Percentiles rank a stretch among this genome's conserved stretches.
Evolutionary conservation across 92 coral and sea anemone genomes (phyloP).

Genomic region (Scolanthus callimorphus): DNA sequence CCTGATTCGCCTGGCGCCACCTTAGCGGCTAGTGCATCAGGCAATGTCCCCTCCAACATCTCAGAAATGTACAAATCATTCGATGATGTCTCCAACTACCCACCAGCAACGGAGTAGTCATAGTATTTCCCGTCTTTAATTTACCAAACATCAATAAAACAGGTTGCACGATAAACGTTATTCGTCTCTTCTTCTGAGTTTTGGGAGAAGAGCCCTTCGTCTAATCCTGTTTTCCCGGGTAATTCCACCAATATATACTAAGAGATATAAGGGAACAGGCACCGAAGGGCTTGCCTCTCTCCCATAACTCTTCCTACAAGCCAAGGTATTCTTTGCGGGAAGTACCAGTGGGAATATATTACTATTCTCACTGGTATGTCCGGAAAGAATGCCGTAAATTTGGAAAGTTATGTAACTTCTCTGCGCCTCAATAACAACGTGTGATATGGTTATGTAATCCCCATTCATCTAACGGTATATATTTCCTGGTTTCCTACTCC

Average conservation of each 20-base stretch:
- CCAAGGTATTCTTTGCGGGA: neutral
- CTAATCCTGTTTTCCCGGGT: too few relatives aligned
- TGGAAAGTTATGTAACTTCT: too few relatives aligned
- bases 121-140: too few relatives aligned
- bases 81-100: neutral
- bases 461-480: too few relatives aligned
- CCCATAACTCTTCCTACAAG: neutral
- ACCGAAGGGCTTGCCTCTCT: slow-evolving; percentile 2
- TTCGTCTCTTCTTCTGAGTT: neutral
- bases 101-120: neutral
- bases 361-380: too few relatives aligned
- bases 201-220: neutral
- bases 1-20: slow-evolving; percentile 24
- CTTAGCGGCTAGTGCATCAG: slow-evolving; percentile 3
- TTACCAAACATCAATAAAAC: too few relatives aligned
- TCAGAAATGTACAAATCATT: neutral
- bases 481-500: too few relatives aligned
- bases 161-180: too few relatives aligned
- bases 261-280: neutral
- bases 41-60: neutral
- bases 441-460: too few relatives aligned
- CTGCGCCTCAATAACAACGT: too few relatives aligned
- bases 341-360: neutral
- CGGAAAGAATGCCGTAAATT: too few relatives aligned
- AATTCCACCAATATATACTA: neutral